Base-by-base conservation (phyloP, 2,797 vertebrate species). In the Botia kubotai region DNA sequence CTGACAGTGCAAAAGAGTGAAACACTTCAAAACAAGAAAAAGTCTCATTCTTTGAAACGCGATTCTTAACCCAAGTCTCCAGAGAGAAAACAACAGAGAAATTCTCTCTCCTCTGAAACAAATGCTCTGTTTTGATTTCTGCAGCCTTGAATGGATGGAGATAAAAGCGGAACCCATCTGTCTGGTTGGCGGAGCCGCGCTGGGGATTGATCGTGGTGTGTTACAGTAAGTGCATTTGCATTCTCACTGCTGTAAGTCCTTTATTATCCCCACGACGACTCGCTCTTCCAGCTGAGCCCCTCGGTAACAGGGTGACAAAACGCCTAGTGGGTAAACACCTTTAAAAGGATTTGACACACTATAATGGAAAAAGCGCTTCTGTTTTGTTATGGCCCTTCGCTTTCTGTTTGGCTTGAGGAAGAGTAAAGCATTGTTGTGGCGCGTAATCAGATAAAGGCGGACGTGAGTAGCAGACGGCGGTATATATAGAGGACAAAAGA, bases 101-200 rank as follows among this genome's bases (percentile, higher is more conserved):
- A 72, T 48, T 90, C 88, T 92, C 89, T 89, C 89, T 86, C 75
- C 85, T 3, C 70, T 80, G 58, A 79, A 83, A 88, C 83, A 90
- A 91, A 87, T 19, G 77, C 75, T 80, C 57, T 85, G 82, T 88
- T 93, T 90, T 89, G 90, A 93, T 91, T 92, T 90, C 84, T 88
- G 14, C 78, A 65, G 87, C 88, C 86, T 91, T 90, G 75, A 85
- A 85, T 78, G 87, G 87, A 79, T 21, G 72, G 82, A 90, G 88
- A 91, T 89, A 90, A 90, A 91, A 90, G 89, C 90, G 87, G 71
- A 83, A 89, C 87, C 90, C 90, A 90, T 92, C 89, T 91, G 91
- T 90, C 88, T 84, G 84, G 85, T 74, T 90, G 88, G 87, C 88
- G 87, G 79, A 29, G 88, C 80, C 43, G 79, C 75, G 72, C 82